Evolutionary conservation across 2,113 vertebrate species (phyloP).

Genomic region (Colaptes auratus): DNA sequence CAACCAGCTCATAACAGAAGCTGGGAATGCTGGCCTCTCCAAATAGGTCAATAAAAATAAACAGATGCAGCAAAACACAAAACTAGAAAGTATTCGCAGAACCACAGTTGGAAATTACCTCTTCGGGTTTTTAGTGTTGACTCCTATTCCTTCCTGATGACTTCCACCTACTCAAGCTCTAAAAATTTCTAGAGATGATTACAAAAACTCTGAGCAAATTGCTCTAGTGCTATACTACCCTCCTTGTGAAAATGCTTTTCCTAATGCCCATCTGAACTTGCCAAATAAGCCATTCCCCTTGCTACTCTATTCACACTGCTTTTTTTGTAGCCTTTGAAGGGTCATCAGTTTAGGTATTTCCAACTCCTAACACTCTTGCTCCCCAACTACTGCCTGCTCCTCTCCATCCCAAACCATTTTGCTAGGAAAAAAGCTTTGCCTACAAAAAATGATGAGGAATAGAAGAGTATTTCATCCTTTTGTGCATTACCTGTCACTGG

Average conservation of each 20-base stretch:
- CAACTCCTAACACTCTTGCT: neutral
- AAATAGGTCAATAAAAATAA: neutral
- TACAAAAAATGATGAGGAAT: neutral
- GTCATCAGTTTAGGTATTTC: neutral
- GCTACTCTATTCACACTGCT: neutral
- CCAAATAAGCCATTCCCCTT: neutral
- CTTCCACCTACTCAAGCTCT: neutral
- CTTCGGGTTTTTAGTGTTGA: neutral
- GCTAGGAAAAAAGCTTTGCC: neutral
- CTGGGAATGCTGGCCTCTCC: neutral
- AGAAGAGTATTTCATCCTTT: neutral
- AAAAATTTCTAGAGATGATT: neutral
- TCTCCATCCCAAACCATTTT: neutral
- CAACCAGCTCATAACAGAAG: neutral
- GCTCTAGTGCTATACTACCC: too few relatives aligned
- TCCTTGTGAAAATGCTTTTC: neutral
- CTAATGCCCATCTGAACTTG: neutral
- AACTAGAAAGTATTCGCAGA: neutral
- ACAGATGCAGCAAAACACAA: neutral
- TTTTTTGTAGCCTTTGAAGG: too few relatives aligned
- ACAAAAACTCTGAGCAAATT: neutral
- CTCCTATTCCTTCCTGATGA: too few relatives aligned
- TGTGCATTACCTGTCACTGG: neutral
- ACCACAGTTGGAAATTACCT: neutral
- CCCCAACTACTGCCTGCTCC: neutral